These are phyloP conservation scores for Sprattus sprattus DNA, from an alignment of 2,113 vertebrate genomes.

Conservation along the genomic window DNA sequence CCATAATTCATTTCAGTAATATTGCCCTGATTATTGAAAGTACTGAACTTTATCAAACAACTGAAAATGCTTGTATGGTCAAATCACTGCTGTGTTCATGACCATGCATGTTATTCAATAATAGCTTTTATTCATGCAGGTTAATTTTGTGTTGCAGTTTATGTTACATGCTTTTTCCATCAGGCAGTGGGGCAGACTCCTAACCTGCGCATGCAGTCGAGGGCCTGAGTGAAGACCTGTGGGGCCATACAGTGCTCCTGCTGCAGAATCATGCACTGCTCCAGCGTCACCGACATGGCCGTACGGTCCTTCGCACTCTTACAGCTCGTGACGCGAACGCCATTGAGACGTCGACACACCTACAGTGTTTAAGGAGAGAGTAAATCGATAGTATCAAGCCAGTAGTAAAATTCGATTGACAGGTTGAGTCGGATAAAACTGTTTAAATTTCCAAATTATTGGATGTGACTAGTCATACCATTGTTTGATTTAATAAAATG, in stretches of 20 bases:
- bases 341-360: slow-evolving; percentile 92
- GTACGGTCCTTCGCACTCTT: slow-evolving; percentile 99
- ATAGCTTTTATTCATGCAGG: neutral
- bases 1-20: neutral
- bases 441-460: neutral
- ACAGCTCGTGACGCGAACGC: slow-evolving; percentile 95
- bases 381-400: neutral
- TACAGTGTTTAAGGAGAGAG: slow-evolving; percentile 50
- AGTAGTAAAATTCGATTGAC: neutral
- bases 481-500: neutral
- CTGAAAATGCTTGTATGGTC: neutral
- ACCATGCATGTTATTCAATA: neutral
- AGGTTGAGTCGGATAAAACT: neutral
- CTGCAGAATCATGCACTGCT: slow-evolving; percentile 94
- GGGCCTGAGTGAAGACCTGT: slow-evolving; percentile 94
- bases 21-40: neutral
- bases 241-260: slow-evolving; percentile 95
- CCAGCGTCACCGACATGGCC: slow-evolving; percentile 96
- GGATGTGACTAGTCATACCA: neutral
- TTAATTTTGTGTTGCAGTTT: neutral
- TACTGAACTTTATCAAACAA: neutral
- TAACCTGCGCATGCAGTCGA: slow-evolving; percentile 99
- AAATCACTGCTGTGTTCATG: neutral
- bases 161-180: neutral
- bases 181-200: slow-evolving; percentile 48